Percentiles rank a stretch among this genome's conserved stretches.
Conservation (phyloP, 1,140 invertebrate species). For the Drosophila lacertosa region DNA sequence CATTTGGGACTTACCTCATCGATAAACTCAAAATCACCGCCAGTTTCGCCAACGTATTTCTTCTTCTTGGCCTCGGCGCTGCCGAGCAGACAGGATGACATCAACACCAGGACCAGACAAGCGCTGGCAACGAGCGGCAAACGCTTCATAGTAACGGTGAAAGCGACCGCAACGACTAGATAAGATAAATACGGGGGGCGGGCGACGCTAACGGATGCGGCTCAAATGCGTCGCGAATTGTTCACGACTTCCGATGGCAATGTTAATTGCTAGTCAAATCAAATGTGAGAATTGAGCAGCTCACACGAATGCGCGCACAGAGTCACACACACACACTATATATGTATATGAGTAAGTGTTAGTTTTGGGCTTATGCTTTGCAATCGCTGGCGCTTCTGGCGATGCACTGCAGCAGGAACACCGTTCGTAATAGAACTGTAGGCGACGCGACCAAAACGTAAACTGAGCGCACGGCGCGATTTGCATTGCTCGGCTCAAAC, state of each 20-base stretch:
- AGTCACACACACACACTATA: constrained; percentile 36
- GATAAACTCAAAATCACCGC: constrained; percentile 83
- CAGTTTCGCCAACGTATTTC: constrained; percentile 82
- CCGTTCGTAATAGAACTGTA: constrained; percentile 61
- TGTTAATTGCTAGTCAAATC: constrained; percentile 41
- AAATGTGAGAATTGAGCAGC: constrained; percentile 15
- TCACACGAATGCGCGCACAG: constrained; percentile 14
- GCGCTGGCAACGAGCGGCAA: constrained; percentile 74
- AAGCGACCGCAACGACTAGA: constrained; percentile 1
- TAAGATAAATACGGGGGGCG: not conserved
- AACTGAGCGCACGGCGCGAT: constrained; percentile 61
- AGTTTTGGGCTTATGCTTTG: constrained; percentile 41
- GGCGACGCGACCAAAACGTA: constrained; percentile 76
- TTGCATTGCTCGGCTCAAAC: constrained; percentile 33
- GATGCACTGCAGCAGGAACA: constrained; percentile 59
- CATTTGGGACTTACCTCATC: constrained; percentile 83
- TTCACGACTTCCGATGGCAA: constrained; percentile 39
- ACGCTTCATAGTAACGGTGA: constrained; percentile 65
- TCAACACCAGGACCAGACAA: constrained; percentile 80
- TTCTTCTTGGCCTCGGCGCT: constrained; percentile 79
- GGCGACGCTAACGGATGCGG: constrained; percentile 16
- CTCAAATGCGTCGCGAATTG: constrained; percentile 38
- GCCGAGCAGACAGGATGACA: constrained; percentile 76
- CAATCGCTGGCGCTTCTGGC: constrained; percentile 52
- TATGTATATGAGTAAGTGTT: constrained; percentile 8